Evolutionary conservation across 2,888 invertebrate species (phyloP).

Genomic region (Nudaria mundana): DNA sequence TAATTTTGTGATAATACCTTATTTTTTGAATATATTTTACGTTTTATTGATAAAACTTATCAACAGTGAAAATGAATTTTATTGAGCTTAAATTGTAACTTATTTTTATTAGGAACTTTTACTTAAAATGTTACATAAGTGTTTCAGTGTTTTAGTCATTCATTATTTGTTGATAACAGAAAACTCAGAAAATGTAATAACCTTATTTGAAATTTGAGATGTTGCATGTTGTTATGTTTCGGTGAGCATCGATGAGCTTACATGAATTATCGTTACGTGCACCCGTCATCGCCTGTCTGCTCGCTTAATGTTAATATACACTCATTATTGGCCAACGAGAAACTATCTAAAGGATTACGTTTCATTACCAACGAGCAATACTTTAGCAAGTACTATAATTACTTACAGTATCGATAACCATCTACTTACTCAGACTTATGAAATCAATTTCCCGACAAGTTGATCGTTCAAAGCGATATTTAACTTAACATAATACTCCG

Average conservation of each 20-base stretch:
- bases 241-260: constrained; percentile 21
- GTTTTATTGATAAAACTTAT: not conserved
- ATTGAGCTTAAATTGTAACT: too few relatives aligned
- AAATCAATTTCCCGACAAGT: constrained; percentile 34
- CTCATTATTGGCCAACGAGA: not conserved
- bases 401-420: constrained; percentile 30
- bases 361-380: constrained; percentile 15
- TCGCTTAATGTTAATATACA: not conserved
- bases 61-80: not conserved
- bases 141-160: too few relatives aligned
- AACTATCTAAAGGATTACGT: not conserved
- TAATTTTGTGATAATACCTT: constrained; percentile 5
- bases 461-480: constrained; percentile 33
- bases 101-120: too few relatives aligned
- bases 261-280: constrained; percentile 35
- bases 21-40: not conserved
- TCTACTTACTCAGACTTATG: constrained; percentile 26
- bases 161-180: too few relatives aligned
- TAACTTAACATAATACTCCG: constrained; percentile 31
- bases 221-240: too few relatives aligned
- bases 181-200: too few relatives aligned
- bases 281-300: not conserved
- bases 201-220: too few relatives aligned
- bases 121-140: too few relatives aligned
- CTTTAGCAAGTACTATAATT: constrained; percentile 15